Conservation (phyloP, 2,888 invertebrate species). For the Dendrolimus houi region DNA sequence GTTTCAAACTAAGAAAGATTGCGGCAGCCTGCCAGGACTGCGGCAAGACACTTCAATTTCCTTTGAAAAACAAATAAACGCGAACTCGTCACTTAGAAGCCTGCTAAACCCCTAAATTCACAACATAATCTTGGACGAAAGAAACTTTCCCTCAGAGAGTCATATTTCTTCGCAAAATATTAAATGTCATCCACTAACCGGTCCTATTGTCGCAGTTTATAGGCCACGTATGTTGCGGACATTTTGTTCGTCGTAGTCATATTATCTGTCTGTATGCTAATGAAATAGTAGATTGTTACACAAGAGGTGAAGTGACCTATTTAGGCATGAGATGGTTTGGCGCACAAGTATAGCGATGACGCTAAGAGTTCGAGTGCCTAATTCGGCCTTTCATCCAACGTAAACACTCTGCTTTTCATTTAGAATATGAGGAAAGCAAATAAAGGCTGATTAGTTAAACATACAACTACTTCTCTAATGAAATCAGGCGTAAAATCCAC, state of each 20-base stretch:
- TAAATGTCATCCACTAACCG: slow-evolving; percentile 4
- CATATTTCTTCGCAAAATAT: slow-evolving; percentile 4
- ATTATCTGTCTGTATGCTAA: not conserved
- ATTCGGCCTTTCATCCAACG: too few species aligned
- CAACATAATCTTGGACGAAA: not conserved
- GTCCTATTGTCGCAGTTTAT: not conserved
- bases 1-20: too few species aligned
- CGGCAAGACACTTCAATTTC: not conserved
- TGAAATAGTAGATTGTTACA: not conserved
- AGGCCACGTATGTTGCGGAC: not conserved
- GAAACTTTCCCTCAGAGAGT: not conserved
- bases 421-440: too few species aligned
- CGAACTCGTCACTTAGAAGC: not conserved
- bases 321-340: too few species aligned
- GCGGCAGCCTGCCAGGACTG: not conserved
- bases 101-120: not conserved
- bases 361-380: too few species aligned
- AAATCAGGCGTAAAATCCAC: too few species aligned
- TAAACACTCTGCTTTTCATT: too few species aligned
- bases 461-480: too few species aligned
- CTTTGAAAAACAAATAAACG: not conserved
- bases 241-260: not conserved
- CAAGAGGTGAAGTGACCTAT: too few species aligned
- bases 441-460: too few species aligned
- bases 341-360: too few species aligned